Conservation (phyloP, 2,888 invertebrate genomes). For the Crossocerus cetratus region DNA sequence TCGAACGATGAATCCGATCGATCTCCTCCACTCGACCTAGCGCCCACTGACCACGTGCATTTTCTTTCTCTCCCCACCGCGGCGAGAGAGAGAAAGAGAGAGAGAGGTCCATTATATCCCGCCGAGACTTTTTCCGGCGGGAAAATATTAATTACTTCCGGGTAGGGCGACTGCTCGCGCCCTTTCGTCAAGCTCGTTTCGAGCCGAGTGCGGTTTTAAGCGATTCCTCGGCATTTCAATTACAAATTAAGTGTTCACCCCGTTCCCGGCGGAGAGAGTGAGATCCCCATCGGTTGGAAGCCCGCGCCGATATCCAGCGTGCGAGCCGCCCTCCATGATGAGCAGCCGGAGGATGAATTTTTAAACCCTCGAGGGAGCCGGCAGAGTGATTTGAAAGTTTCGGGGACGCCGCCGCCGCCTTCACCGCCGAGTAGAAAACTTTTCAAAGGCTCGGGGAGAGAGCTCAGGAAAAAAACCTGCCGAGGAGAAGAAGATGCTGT, state of each 20-base stretch:
- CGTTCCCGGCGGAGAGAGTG: conserved; percentile 17
- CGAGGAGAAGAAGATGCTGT: conserved; percentile 9
- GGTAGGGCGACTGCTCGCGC: not conserved
- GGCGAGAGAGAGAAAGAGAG: not conserved
- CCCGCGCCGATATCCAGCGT: conserved; percentile 10
- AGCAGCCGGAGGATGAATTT: conserved; percentile 53
- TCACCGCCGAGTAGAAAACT: conserved; percentile 54
- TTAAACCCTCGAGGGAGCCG: conserved; percentile 54
- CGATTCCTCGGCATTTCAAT: conserved; percentile 56
- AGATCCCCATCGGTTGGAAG: conserved; percentile 5
- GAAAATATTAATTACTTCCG: conserved; percentile 52
- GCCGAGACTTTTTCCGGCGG: not conserved
- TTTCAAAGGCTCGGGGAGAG: conserved; percentile 43
- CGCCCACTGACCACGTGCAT: too few relatives aligned
- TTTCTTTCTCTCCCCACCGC: too few relatives aligned
- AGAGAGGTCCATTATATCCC: conserved; percentile 21
- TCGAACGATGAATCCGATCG: conserved; percentile 37
- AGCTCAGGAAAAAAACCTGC: not conserved
- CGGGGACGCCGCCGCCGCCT: conserved; percentile 31
- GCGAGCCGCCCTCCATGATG: conserved; percentile 26
- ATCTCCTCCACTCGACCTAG: too few relatives aligned
- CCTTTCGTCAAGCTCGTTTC: conserved; percentile 14
- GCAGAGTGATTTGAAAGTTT: conserved; percentile 58
- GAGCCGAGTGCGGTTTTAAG: conserved; percentile 20
- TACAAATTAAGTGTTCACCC: conserved; percentile 54